Percentiles rank a stretch among this genome's conserved stretches.
These are phyloP conservation scores for Cuniculus paca DNA, from an alignment of 2,797 vertebrate species.

Conservation along the genomic window DNA sequence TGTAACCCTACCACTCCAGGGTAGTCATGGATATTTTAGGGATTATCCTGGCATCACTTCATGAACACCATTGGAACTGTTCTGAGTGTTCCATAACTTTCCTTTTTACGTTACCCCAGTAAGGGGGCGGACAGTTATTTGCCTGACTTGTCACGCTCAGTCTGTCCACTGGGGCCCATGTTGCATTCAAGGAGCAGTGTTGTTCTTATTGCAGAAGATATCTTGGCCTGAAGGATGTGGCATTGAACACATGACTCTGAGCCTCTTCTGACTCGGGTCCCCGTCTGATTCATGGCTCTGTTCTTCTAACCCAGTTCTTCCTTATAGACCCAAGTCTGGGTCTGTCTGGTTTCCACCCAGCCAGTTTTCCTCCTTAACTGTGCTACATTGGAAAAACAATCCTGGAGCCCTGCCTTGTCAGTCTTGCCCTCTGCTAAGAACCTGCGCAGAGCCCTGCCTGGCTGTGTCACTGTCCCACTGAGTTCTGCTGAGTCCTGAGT, in stretches of 20 bases:
- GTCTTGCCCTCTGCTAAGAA: too few species aligned
- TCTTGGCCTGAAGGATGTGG: neutral
- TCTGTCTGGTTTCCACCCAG: too few species aligned
- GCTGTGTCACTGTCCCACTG: too few species aligned
- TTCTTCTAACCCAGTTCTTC: too few species aligned
- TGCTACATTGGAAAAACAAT: too few species aligned
- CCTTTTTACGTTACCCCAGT: neutral
- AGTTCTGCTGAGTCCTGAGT: too few species aligned
- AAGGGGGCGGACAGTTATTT: too few species aligned
- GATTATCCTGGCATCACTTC: neutral
- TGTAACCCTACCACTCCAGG: neutral
- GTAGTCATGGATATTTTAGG: neutral
- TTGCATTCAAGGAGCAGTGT: neutral
- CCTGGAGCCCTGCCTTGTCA: too few species aligned
- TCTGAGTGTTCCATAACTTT: neutral
- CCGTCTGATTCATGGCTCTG: too few species aligned
- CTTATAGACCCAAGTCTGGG: too few species aligned
- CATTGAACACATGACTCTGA: neutral
- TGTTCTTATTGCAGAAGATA: neutral
- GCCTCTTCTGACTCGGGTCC: neutral
- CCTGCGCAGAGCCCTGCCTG: too few species aligned
- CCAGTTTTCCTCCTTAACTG: too few species aligned
- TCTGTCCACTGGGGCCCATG: neutral
- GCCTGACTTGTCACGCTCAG: rapidly evolving
- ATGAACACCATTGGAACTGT: neutral